Evolutionary conservation across 1,140 invertebrate genomes (phyloP), one percentile per base, ranked within the genome.

Genomic region (Drosophila malerkotliana): DNA sequence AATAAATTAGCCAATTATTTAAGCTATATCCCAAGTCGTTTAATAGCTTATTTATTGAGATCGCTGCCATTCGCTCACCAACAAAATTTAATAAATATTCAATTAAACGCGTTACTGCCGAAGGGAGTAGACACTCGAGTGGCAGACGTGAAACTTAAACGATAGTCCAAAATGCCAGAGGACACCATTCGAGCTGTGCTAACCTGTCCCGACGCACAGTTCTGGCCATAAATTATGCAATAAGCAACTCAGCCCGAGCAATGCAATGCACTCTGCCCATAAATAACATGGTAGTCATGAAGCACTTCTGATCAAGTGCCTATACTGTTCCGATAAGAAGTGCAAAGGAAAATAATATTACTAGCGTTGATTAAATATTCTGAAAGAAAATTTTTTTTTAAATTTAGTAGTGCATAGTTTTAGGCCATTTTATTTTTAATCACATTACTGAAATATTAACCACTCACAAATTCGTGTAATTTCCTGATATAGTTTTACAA

Each of bases 181-280:
- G 49, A 44, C 14, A 18, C 21, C 4, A 7, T 15, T 8, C n/a
- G 30, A 30, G 32, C 7, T 10, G 15, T 15, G n/a, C 30, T 44
- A 12, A 28, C 58, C 45, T 62, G 48, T 41, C 14, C 51, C 12
- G 21, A 26, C 1, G 32, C 47, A 26, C 51, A 32, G 61, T 34
- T 18, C 45, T 26, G 9, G 37, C 34, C 26, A 72, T 72, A 55
- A 71, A 61, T 72, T 56, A 56, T 52, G 45, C 39, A 74, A 74
- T 57, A 57, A 53, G 30, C 28, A 41, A n/a, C n/a, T 39, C 9
- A 12, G 7, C 1, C 10, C 2, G 12, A 21, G 37, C 51, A 52
- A 41, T 30, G 45, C 37, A 39, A 34, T 52, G 47, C 41, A 58
- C 39, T 57, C 14, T 10, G 32, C n/a, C 24, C 28, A 32, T 63